Evolutionary conservation across 1,140 invertebrate species (phyloP).

Genomic region (Panagrolaimus sp.): DNA sequence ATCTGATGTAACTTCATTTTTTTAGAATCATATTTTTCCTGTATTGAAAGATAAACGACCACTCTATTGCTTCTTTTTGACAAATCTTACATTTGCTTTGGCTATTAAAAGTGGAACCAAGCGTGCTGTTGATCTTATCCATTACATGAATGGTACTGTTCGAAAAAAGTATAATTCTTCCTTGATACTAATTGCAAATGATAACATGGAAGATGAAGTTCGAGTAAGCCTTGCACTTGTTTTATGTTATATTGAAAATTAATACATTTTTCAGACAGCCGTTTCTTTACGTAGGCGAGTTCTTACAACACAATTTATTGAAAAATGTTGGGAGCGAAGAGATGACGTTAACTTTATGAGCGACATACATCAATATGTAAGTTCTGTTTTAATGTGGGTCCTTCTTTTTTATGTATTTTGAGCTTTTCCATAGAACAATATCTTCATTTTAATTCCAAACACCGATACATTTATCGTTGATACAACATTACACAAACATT

Average conservation of each 20-base stretch:
- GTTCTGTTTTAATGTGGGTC: neutral
- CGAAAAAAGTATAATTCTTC: neutral
- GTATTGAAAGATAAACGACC: neutral
- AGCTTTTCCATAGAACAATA: no score
- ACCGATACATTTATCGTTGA: no score
- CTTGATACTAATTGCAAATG: constrained; percentile 1
- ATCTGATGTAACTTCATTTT: no score
- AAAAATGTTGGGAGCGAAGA: neutral
- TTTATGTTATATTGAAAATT: neutral
- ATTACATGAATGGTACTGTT: neutral
- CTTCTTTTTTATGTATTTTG: no score
- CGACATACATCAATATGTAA: neutral
- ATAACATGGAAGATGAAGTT: neutral
- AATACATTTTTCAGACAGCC: neutral
- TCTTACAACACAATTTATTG: neutral
- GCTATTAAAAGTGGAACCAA: neutral
- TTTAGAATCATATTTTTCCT: neutral
- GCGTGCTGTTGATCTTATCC: constrained; percentile 8
- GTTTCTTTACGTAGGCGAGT: neutral
- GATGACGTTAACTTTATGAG: neutral
- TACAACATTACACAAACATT: no score
- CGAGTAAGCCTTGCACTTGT: neutral
- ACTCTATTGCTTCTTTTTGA: neutral
- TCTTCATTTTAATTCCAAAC: no score
- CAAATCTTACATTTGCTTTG: neutral